These are phyloP conservation scores for Clupea harengus DNA, from an alignment of 2,113 vertebrate species.

Conservation along the genomic window DNA sequence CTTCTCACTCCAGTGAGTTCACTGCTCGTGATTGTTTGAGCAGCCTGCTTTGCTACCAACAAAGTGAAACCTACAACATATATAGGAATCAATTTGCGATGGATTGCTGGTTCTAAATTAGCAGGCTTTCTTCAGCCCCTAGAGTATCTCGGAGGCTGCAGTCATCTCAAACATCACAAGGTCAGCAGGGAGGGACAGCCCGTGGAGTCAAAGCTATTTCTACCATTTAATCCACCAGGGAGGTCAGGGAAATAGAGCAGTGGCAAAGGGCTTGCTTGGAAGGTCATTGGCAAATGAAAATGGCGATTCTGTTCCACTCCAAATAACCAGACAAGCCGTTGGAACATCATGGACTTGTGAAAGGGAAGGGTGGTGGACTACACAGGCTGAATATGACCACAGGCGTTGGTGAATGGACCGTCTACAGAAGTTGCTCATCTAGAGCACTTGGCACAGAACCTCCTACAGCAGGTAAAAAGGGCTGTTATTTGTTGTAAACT, in stretches of 20 bases:
- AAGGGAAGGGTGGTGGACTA: background rate
- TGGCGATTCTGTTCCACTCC: background rate
- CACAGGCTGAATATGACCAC: background rate
- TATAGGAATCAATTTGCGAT: conserved; percentile 39
- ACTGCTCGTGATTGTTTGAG: background rate
- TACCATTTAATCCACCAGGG: background rate
- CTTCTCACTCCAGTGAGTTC: conserved; percentile 17
- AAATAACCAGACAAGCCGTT: background rate
- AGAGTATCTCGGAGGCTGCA: background rate
- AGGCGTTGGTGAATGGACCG: background rate
- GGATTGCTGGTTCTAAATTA: conserved; percentile 31
- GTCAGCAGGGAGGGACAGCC: background rate
- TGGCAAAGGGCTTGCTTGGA: background rate
- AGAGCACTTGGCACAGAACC: too few relatives aligned
- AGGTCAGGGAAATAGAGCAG: background rate
- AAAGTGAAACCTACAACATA: conserved; percentile 23
- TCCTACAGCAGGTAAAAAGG: too few relatives aligned
- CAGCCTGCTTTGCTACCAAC: conserved; percentile 5
- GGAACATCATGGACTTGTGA: background rate
- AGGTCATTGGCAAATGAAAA: background rate
- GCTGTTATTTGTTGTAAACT: too few relatives aligned
- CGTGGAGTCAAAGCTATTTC: background rate
- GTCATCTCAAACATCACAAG: conserved; percentile 22
- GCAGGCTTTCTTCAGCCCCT: conserved; percentile 17
- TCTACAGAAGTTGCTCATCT: too few relatives aligned